These are phyloP conservation scores for Heliconius charithonia DNA, from an alignment of 2,888 invertebrate species.

Conservation along the genomic window DNA sequence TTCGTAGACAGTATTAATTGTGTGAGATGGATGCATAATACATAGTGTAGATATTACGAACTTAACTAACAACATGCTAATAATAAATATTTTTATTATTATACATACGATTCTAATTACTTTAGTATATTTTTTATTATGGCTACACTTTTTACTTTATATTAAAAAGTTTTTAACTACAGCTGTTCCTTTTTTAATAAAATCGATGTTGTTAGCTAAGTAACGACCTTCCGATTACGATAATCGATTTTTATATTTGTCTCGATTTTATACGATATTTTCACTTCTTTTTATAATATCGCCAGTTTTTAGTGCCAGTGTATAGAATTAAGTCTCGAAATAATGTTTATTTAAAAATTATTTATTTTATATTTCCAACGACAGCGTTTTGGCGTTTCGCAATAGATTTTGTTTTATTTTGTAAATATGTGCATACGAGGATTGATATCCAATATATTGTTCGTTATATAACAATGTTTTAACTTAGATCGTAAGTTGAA, in stretches of 20 bases:
- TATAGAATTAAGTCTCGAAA: conserved; percentile 53
- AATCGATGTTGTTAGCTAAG: conserved; percentile 23
- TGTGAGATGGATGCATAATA: conserved; percentile 69
- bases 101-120: not conserved
- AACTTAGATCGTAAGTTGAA: conserved; percentile 61
- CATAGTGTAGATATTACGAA: conserved; percentile 45
- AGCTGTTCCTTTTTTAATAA: not conserved
- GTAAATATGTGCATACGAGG: conserved; percentile 82
- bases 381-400: conserved; percentile 47
- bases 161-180: conserved; percentile 1
- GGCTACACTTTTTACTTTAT: not conserved
- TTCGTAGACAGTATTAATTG: conserved; percentile 71
- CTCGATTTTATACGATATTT: conserved; percentile 15
- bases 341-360: conserved; percentile 54
- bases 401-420: conserved; percentile 67
- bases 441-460: conserved; percentile 62
- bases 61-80: conserved; percentile 30
- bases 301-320: conserved; percentile 64
- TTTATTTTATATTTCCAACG: conserved; percentile 57
- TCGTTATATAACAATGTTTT: conserved; percentile 52
- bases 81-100: not conserved
- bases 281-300: conserved; percentile 45
- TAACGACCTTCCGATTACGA: conserved; percentile 13
- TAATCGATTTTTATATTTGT: conserved; percentile 41
- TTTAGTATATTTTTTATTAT: not conserved